A percentile compares a stretch with the other conserved stretches of the same genome.
phyloP scores from a whole-genome alignment of 2,113 vertebrate species.

The Artemisiospiza belli region DNA sequence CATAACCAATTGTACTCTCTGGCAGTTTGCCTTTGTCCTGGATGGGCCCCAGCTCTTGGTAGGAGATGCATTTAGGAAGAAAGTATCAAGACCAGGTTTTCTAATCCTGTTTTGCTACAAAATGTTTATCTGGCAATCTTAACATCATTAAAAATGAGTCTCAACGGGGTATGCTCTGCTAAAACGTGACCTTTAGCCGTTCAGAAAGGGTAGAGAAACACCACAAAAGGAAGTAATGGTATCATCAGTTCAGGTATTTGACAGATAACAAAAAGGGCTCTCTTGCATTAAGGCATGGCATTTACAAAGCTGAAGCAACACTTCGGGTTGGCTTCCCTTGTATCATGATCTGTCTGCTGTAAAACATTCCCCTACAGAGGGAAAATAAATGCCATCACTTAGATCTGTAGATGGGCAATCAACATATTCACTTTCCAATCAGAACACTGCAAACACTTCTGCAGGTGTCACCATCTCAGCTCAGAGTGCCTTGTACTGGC shows the following conservation, averaged over 20 bases:
- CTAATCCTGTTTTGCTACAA: not conserved
- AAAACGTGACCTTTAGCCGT: not conserved
- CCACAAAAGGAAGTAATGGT: not conserved
- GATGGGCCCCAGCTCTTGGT: not conserved
- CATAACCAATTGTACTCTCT: not conserved
- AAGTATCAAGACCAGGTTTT: not conserved
- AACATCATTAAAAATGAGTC: not conserved
- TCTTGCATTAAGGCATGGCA: not conserved
- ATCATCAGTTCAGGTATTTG: not conserved
- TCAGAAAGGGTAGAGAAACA: not conserved
- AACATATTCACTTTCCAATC: not conserved
- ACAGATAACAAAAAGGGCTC: not conserved
- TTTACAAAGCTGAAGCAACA: not conserved
- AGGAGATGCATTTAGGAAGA: not conserved
- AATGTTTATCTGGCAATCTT: not conserved
- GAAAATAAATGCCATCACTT: not conserved
- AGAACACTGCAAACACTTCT: not conserved
- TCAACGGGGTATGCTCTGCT: not conserved
- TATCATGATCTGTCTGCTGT: not conserved
- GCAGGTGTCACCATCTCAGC: not conserved
- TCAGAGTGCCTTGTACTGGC: not conserved
- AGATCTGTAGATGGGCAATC: not conserved
- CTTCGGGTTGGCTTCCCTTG: not conserved
- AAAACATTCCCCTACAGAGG: not conserved
- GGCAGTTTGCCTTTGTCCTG: not conserved